phyloP scores from a whole-genome alignment of 2,113 vertebrate genomes.

The Mirza zaza region DNA sequence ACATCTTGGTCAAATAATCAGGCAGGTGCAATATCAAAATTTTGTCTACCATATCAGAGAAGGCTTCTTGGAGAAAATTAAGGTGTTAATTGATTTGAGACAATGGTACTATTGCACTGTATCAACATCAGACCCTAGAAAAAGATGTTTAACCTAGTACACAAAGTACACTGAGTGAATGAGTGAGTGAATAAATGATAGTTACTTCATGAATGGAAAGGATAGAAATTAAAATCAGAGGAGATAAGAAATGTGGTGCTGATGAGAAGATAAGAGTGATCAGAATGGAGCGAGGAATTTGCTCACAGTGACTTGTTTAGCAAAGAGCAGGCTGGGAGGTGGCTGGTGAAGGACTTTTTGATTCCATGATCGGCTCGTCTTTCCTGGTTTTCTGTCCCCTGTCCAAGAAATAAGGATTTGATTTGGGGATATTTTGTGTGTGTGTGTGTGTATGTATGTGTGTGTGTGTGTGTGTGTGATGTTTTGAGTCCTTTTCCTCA shows the following conservation, averaged over 20 bases:
- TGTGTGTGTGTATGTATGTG: background rate
- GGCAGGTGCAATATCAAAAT: background rate
- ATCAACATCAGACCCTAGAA: background rate
- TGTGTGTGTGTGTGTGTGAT: background rate
- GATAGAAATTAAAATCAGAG: background rate
- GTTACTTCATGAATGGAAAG: background rate
- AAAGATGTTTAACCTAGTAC: background rate
- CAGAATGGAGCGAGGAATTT: background rate
- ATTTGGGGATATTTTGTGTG: no score
- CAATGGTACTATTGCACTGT: background rate
- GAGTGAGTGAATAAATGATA: background rate
- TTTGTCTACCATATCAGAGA: background rate
- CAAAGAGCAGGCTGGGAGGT: background rate
- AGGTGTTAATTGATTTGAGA: background rate
- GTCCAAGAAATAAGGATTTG: background rate
- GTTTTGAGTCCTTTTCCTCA: background rate
- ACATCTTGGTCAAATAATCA: background rate
- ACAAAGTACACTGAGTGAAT: background rate
- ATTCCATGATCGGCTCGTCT: background rate
- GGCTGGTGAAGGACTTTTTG: background rate
- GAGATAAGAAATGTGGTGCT: background rate
- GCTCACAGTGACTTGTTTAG: background rate
- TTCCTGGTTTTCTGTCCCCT: background rate
- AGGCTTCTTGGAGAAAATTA: slow-evolving; percentile 3
- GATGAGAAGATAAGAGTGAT: background rate